Evolutionary conservation across 2,797 vertebrate genomes (phyloP).

Genomic region (Molothrus ater): DNA sequence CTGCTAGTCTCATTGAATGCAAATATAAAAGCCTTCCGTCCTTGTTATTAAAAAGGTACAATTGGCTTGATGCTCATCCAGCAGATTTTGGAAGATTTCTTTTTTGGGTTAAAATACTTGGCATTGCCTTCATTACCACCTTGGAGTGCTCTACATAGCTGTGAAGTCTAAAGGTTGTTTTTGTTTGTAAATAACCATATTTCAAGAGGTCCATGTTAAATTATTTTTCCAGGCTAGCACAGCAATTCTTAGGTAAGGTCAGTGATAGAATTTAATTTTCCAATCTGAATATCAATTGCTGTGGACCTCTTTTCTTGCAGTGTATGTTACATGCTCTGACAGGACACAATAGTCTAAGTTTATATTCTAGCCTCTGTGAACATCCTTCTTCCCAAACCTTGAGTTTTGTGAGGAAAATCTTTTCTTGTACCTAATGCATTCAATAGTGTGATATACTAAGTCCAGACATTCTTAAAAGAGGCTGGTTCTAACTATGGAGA

Average conservation of each 20-base stretch:
- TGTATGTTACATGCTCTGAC: neutral
- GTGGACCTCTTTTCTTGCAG: neutral
- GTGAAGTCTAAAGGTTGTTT: neutral
- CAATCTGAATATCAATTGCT: neutral
- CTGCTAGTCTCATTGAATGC: neutral
- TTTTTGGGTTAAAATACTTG: neutral
- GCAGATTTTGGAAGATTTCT: neutral
- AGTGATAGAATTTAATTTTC: neutral
- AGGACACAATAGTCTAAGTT: neutral
- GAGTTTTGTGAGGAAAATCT: neutral
- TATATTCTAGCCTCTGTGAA: neutral
- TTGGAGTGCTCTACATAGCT: neutral
- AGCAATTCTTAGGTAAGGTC: neutral
- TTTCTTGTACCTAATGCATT: neutral
- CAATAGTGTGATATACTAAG: neutral
- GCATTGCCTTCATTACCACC: neutral
- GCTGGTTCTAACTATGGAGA: neutral
- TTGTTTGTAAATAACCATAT: neutral
- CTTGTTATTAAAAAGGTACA: neutral
- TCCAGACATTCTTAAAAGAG: neutral
- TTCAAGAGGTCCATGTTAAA: neutral
- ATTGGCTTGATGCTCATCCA: neutral
- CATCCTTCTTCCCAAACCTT: neutral
- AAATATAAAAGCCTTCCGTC: neutral
- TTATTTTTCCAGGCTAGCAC: neutral